Evolutionary conservation across 1,140 invertebrate species (phyloP).

Genomic region (Acromyrmex charruanus): DNA sequence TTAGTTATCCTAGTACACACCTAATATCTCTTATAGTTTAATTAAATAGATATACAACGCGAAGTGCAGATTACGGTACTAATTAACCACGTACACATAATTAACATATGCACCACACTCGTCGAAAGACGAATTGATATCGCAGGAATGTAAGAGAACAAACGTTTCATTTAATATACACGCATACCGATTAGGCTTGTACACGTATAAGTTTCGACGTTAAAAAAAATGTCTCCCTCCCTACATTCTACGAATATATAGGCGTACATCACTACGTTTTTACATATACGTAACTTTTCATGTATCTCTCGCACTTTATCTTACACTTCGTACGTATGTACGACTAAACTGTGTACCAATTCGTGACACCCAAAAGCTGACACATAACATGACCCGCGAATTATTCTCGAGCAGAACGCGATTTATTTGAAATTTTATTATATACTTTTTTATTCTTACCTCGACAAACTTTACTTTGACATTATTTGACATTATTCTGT

Average conservation of each 20-base stretch:
- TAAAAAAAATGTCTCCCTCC: constrained; percentile 3
- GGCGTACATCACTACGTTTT: constrained; percentile 17
- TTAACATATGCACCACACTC: constrained; percentile 46
- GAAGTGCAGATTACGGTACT: constrained; percentile 22
- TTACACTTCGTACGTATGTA: constrained; percentile 16
- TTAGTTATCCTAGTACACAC: constrained; percentile 16
- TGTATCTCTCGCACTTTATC: constrained; percentile 31
- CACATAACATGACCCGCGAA: neutral
- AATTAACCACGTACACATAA: constrained; percentile 36
- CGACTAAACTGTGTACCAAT: constrained; percentile 57
- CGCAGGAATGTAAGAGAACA: constrained; percentile 49
- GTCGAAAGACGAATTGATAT: constrained; percentile 23
- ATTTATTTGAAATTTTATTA: constrained; percentile 30
- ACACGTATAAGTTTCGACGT: constrained; percentile 53
- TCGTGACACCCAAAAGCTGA: constrained; percentile 46
- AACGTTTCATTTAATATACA: constrained; percentile 57
- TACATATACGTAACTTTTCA: constrained; percentile 29
- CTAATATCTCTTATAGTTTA: neutral
- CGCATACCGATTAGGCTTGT: constrained; percentile 56
- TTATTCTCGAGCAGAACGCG: constrained; percentile 10
- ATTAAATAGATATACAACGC: neutral
- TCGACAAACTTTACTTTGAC: neutral
- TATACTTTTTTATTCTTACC: neutral
- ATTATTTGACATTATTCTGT: constrained; percentile 1
- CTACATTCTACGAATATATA: constrained; percentile 11